These are phyloP conservation scores for Chromoteleia sp. DNA, from an alignment of 2,888 invertebrate species.

Conservation along the genomic window DNA sequence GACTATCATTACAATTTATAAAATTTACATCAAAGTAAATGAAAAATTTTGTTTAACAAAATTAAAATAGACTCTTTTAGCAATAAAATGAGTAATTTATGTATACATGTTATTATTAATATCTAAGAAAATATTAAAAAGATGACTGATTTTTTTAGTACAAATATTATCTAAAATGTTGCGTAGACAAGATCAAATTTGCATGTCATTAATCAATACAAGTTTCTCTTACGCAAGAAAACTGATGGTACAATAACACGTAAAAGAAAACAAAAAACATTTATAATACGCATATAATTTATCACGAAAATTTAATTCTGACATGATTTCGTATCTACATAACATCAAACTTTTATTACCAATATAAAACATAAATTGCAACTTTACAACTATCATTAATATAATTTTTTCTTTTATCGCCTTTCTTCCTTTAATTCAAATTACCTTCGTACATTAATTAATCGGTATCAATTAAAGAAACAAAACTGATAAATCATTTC, in stretches of 20 bases:
- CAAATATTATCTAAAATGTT: slow-evolving; percentile 1
- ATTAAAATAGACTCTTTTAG: too few species aligned
- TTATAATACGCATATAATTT: neutral
- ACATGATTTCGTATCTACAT: neutral
- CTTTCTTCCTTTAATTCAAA: neutral
- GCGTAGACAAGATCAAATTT: slow-evolving; percentile 5
- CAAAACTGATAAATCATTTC: neutral
- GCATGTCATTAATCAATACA: slow-evolving; percentile 15
- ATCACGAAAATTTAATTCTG: too few species aligned
- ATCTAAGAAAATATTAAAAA: neutral
- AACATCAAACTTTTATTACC: neutral
- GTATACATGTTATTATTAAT: too few species aligned
- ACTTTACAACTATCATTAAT: neutral
- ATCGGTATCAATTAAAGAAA: neutral
- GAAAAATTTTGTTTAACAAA: too few species aligned
- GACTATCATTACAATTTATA: too few species aligned
- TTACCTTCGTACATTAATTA: neutral
- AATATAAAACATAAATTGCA: neutral
- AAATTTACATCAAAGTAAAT: too few species aligned
- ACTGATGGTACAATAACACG: neutral
- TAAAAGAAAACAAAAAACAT: neutral
- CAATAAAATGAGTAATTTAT: too few species aligned
- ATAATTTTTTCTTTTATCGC: neutral
- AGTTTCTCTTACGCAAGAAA: slow-evolving; percentile 21
- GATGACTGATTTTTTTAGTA: neutral